Base-by-base conservation (phyloP, 1,140 invertebrate species). In the Drosophila arizonae region DNA sequence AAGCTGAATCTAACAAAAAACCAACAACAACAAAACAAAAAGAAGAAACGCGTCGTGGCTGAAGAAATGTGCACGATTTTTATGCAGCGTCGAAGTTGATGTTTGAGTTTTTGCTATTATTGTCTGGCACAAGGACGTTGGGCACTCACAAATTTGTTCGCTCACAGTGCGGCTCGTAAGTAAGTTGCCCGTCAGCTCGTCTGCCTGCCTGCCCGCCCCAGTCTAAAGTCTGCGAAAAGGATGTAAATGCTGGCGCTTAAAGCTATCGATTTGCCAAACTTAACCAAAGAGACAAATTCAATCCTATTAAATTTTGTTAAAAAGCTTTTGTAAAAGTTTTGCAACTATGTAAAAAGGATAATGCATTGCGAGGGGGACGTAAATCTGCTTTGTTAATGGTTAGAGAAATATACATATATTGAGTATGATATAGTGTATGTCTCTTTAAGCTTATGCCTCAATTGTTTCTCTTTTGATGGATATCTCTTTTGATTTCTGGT, bases 71-170 rank as follows among this genome's bases (percentile, higher is more conserved):
- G 54, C 36, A 50, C 64, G 66, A 71, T 77, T 77, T 74, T 77
- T 75, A 77, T 77, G 76, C 76, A 77, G 75, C 76, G 76, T 77
- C 46, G 72, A 70, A 74, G 67, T 75, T 75, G 76, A 77, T 77
- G 72, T 77, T 77, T 77, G 76, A 74, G 72, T 79, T 76, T 79
- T 76, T 72, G 24, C 64, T 63, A 64, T 76, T 76, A 72, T 76
- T 76, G 73, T 71, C 71, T 69, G 54, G 28, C 75, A 60, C 75
- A 74, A 77, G 75, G 75, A 77, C 65, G 75, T 64, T 73, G 55
- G 15, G 26, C 64, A 71, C 63, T 58, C 56, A 13, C 69, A 62
- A 72, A 54, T 70, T 50, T 75, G 46, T 65, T 56, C 41, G 41
- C 28, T 41, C 43, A 5, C 6, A 10, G 21, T 17, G 8, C 28